phyloP scores from a whole-genome alignment of 2,113 vertebrate genomes.

The Mirounga angustirostris region DNA sequence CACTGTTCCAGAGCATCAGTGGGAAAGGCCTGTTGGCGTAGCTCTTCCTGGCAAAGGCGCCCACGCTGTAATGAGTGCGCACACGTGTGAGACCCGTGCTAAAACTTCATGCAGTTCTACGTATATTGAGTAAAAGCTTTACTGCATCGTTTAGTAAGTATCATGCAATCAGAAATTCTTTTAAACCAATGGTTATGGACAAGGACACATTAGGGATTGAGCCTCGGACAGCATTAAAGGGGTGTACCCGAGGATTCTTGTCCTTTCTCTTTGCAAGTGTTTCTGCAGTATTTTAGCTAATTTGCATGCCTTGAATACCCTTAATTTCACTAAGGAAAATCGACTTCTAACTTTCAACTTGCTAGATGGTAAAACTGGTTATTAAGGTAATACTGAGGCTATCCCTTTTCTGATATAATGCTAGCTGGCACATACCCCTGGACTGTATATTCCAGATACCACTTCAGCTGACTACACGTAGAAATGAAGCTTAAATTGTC shows the following conservation, averaged over 20 bases:
- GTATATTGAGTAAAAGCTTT: background rate
- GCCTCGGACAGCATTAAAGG: background rate
- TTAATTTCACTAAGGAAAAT: constrained; percentile 20
- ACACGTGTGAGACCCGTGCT: background rate
- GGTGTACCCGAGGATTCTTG: background rate
- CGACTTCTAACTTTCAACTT: background rate
- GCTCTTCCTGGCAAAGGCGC: background rate
- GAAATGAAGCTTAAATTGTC: constrained; percentile 41
- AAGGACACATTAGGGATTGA: background rate
- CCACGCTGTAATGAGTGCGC: background rate
- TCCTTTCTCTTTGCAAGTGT: background rate
- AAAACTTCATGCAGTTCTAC: background rate
- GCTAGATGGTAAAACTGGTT: constrained; percentile 21
- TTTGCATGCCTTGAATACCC: background rate
- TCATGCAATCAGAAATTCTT: background rate
- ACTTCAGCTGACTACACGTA: constrained; percentile 4
- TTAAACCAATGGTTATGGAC: background rate
- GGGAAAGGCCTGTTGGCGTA: background rate
- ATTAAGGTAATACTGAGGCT: background rate
- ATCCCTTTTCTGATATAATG: background rate
- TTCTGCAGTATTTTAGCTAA: constrained; percentile 30
- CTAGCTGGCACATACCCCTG: background rate
- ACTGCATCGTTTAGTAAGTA: background rate
- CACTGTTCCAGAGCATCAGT: background rate
- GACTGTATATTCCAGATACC: background rate